Evolutionary conservation across 2,113 vertebrate species (phyloP).

Genomic region (Neodon shergylaensis): DNA sequence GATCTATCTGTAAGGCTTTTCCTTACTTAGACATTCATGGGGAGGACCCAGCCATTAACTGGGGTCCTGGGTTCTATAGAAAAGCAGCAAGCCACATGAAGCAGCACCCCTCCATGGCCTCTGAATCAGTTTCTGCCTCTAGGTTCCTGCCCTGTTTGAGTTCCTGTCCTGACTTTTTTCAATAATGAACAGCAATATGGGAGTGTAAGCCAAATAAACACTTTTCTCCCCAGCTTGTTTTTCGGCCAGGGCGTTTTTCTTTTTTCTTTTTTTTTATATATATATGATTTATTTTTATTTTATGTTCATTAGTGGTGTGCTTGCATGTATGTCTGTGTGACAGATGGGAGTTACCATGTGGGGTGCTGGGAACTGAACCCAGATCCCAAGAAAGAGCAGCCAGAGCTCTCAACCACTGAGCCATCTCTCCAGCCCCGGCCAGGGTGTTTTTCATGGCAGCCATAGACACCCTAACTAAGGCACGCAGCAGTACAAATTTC

Average conservation of each 20-base stretch:
- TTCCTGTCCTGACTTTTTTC: too few species aligned
- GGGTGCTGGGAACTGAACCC: too few species aligned
- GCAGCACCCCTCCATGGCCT: background rate
- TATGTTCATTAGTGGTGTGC: too few species aligned
- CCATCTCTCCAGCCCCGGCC: too few species aligned
- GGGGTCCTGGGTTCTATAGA: background rate
- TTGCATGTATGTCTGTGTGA: too few species aligned
- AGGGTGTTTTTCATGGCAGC: background rate
- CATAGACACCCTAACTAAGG: background rate
- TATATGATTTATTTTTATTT: too few species aligned
- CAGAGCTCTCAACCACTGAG: too few species aligned
- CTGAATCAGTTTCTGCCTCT: background rate
- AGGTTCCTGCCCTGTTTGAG: too few species aligned
- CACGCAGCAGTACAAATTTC: background rate
- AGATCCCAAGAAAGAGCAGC: too few species aligned
- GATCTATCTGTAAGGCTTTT: background rate
- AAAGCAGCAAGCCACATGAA: too few species aligned
- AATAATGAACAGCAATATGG: background rate
- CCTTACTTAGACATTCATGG: background rate
- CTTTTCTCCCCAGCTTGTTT: background rate
- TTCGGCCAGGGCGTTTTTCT: background rate
- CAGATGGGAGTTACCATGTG: too few species aligned
- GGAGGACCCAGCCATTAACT: background rate
- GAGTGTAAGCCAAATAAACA: background rate
- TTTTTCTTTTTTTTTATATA: too few species aligned